A percentile compares a stretch with the other conserved stretches of the same genome.
phyloP scores from a whole-genome alignment of 2,113 vertebrate genomes.

The Tringa solitaria region DNA sequence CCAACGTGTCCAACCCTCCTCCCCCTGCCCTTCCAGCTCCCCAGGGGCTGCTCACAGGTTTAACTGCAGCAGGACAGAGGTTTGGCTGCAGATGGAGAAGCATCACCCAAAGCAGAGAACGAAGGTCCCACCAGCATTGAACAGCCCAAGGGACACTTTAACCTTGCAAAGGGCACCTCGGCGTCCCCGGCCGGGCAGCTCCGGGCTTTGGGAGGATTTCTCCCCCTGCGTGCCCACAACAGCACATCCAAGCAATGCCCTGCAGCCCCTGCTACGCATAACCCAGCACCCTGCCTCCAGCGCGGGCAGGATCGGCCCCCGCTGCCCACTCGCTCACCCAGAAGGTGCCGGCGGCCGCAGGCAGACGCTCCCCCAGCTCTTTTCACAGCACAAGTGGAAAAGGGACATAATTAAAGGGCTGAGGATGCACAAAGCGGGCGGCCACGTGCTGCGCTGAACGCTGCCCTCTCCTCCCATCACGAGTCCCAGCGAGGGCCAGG shows the following conservation, averaged over 20 bases:
- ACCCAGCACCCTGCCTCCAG: neutral
- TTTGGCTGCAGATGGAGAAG: neutral
- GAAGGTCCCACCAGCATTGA: neutral
- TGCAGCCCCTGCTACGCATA: neutral
- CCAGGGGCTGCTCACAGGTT: neutral
- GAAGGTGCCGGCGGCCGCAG: neutral
- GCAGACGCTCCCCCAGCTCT: neutral
- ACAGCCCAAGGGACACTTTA: neutral
- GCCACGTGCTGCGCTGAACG: neutral
- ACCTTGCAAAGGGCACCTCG: neutral
- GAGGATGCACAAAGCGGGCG: conserved; percentile 35
- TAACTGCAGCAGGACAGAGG: accelerated
- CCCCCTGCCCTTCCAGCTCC: neutral
- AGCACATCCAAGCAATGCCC: neutral
- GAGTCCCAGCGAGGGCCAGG: neutral
- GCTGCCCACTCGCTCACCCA: neutral
- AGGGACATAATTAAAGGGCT: conserved; percentile 44
- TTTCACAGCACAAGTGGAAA: neutral
- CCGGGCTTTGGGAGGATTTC: accelerated
- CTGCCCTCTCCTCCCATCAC: neutral
- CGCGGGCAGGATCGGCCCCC: neutral
- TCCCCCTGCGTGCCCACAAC: neutral
- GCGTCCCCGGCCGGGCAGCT: neutral
- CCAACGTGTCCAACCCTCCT: neutral
- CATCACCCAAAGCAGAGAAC: accelerated